Evolutionary conservation across 1,140 invertebrate genomes (phyloP), one percentile per base, ranked within the genome.

Genomic region (Alviniconcha marisindica): DNA sequence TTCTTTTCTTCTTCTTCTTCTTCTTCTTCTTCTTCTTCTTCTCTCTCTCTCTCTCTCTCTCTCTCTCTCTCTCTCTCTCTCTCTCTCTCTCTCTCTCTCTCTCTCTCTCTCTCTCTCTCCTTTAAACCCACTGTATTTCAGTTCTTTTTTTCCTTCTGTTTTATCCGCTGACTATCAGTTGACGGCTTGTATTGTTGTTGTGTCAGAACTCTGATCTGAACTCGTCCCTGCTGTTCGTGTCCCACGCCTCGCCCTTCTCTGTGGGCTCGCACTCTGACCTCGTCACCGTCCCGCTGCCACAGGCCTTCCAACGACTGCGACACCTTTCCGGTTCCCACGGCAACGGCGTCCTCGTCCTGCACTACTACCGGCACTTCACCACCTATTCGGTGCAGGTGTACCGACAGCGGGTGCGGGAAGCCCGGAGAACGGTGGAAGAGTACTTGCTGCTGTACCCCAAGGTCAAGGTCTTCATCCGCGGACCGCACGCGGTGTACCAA

Each of bases 401-500:
- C 77, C 77, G 77, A 4, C n/a, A 42, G 3, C 28, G 18, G 10
- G 56, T 81, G 42, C 40, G 40, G 38, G 42, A 5, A n/a, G 56
- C 71, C 10, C 42, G 44, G 4, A 54, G 33, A 44, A 54, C 80
- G 3, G 24, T 81, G 14, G 42, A 81, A 66, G 24, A 38, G 36
- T 56, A 48, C 38, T 18, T 81, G 71, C 40, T 2, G 33, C 21
- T 54, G 36, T 28, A 71, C n/a, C 80, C 80, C 0, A 15, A 28
- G 4, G 66, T 38, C 14, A 73, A 66, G 44, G 63, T 81, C 28
- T 5, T 81, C 7, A 40, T 81, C 4, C 42, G 71, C 0, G 80
- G 80, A 1, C 80, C 80, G 1, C 80, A 81, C 40, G 80, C 44
- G 5, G 28, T 81, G 66, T 73, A 81, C 66, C 66, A 71, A 21